Percentiles rank a stretch among this genome's conserved stretches.
Evolutionary conservation across 2,113 vertebrate genomes (phyloP).

Genomic region (Perca fluviatilis): DNA sequence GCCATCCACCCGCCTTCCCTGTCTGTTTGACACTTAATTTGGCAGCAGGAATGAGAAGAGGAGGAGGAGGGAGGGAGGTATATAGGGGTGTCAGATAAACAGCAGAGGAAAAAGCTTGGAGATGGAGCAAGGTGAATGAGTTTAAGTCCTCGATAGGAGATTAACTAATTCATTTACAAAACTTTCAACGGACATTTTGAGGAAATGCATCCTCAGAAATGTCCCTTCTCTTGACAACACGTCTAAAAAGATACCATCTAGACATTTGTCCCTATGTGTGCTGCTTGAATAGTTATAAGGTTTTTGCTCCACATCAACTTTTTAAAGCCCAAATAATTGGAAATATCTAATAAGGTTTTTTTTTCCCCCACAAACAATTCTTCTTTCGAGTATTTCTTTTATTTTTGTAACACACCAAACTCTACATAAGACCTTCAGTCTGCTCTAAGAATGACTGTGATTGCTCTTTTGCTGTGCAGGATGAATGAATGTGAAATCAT

Average conservation of each 20-base stretch:
- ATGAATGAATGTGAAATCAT: neutral
- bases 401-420: neutral
- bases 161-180: neutral
- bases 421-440: neutral
- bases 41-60: conserved; percentile 72
- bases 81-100: conserved; percentile 46
- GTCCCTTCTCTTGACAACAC: neutral
- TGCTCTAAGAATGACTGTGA: neutral
- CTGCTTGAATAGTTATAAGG: conserved; percentile 1
- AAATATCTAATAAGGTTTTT: neutral
- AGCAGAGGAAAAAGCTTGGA: conserved; percentile 31
- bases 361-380: neutral
- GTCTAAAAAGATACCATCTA: neutral
- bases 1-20: conserved; percentile 61
- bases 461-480: neutral
- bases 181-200: neutral
- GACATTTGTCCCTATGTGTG: neutral
- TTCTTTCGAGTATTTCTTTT: neutral
- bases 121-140: conserved; percentile 18
- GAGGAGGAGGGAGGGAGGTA: conserved; percentile 32
- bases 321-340: too few species aligned
- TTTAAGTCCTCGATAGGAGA: conserved; percentile 23
- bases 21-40: conserved; percentile 79
- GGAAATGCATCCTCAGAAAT: neutral
- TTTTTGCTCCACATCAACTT: too few species aligned